Evolutionary conservation across 1,140 invertebrate genomes (phyloP).

Genomic region (Vollenhovia emeryi): DNA sequence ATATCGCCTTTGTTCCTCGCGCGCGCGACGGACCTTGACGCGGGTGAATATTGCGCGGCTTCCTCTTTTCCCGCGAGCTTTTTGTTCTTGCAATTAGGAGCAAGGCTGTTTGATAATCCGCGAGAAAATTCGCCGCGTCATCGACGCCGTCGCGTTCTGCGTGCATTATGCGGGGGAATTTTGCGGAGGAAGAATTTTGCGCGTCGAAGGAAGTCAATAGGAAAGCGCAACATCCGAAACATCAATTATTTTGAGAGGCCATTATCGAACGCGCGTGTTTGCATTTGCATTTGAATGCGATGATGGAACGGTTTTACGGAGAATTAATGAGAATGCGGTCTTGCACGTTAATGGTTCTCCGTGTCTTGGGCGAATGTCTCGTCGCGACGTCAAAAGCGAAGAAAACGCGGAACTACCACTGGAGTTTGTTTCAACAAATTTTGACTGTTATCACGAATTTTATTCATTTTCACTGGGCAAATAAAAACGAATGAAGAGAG

Average conservation of each 20-base stretch:
- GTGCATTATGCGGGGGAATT: background rate
- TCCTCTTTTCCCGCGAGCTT: slow-evolving; percentile 55
- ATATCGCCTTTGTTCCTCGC: slow-evolving; percentile 70
- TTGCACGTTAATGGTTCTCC: background rate
- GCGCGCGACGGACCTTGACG: slow-evolving; percentile 62
- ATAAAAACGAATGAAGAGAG: background rate
- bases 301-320: background rate
- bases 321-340: background rate
- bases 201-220: background rate
- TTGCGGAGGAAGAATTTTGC: background rate
- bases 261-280: background rate
- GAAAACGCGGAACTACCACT: background rate
- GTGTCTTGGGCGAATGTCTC: background rate
- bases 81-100: slow-evolving; percentile 65
- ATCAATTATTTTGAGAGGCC: background rate
- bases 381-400: background rate
- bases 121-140: background rate
- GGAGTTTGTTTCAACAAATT: background rate
- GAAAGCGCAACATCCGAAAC: background rate
- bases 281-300: slow-evolving; percentile 3
- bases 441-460: background rate
- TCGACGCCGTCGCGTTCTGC: background rate
- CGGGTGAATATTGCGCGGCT: slow-evolving; percentile 49
- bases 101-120: slow-evolving; percentile 33
- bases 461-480: background rate